phyloP scores from a whole-genome alignment of 2,113 vertebrate genomes.

The Cheirogaleus medius region DNA sequence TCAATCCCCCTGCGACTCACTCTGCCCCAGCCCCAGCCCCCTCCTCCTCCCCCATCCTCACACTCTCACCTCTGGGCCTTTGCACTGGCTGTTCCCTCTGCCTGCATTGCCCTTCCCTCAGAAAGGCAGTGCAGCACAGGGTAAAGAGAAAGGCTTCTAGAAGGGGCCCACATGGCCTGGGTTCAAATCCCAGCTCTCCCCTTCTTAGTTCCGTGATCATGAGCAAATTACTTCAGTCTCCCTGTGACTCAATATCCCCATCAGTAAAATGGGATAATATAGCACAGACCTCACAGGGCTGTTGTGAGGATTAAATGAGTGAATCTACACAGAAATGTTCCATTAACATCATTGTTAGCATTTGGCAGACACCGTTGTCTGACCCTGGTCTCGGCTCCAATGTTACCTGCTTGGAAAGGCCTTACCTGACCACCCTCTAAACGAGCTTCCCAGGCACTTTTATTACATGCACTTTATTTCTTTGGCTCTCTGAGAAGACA shows the following conservation, averaged over 20 bases:
- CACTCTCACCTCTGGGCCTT: background rate
- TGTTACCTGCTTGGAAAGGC: background rate
- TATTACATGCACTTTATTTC: background rate
- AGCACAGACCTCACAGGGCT: background rate
- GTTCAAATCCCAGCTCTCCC: background rate
- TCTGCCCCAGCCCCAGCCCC: background rate
- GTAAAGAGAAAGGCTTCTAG: background rate
- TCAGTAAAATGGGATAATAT: background rate
- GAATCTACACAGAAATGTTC: background rate
- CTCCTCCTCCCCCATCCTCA: background rate
- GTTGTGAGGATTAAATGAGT: background rate
- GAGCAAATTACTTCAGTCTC: background rate
- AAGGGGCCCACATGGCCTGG: background rate
- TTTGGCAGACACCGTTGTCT: background rate
- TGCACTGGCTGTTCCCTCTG: background rate
- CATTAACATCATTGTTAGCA: fast-evolving
- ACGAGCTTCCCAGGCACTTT: background rate
- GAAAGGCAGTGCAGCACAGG: background rate
- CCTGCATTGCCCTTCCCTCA: background rate
- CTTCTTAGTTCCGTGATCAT: background rate
- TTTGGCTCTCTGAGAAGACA: background rate
- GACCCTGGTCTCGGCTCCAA: background rate
- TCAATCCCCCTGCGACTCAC: background rate
- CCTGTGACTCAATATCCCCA: background rate
- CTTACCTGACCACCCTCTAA: background rate